phyloP scores from a whole-genome alignment of 2,113 vertebrate species.

The Mobula hypostoma region DNA sequence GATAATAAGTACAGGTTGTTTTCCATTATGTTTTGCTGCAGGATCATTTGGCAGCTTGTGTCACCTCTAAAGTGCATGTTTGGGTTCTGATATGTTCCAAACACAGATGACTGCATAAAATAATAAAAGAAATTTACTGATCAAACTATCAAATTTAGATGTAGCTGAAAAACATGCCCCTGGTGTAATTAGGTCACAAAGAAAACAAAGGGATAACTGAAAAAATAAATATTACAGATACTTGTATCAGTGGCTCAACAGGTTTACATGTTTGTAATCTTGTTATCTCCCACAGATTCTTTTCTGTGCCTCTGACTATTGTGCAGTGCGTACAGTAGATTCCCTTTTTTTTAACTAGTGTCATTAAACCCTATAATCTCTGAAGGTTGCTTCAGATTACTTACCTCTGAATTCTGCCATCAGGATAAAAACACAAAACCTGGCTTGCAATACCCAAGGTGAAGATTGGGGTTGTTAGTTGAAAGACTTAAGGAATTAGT shows the following conservation, averaged over 20 bases:
- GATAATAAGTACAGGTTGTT: not conserved
- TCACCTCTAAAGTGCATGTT: slow-evolving; percentile 4
- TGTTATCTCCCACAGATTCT: not conserved
- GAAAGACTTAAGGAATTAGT: not conserved
- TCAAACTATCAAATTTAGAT: not conserved
- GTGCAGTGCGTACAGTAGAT: not conserved
- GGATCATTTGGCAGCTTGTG: not conserved
- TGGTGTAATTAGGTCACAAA: not conserved
- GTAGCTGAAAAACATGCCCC: not conserved
- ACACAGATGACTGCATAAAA: not conserved
- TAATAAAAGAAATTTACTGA: not conserved
- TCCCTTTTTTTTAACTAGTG: not conserved
- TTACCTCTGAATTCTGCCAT: not conserved
- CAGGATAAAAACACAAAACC: not conserved
- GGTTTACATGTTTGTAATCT: not conserved
- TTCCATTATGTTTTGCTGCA: not conserved
- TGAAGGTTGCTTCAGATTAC: not conserved
- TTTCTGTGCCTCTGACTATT: not conserved
- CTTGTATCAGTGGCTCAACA: not conserved
- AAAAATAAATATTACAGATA: too few relatives aligned
- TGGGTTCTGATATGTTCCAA: not conserved
- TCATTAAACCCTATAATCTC: not conserved
- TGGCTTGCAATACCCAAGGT: not conserved
- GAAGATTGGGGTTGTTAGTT: not conserved
- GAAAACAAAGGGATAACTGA: not conserved